Conservation (phyloP, 2,888 invertebrate genomes). For the Rhingia rostrata region DNA sequence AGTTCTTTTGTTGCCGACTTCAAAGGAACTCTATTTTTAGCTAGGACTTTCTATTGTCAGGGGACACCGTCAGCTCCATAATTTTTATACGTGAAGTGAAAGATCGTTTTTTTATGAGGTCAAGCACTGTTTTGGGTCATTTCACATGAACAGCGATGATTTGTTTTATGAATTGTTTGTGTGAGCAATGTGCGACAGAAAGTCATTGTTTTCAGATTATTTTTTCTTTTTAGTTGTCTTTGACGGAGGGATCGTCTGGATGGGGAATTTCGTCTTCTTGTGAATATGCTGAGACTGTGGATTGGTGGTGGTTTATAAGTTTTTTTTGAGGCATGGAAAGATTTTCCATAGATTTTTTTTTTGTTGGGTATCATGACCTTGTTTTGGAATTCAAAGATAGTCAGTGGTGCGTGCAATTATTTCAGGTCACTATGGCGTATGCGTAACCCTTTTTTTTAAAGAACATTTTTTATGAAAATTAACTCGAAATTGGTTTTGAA, state of each 20-base stretch:
- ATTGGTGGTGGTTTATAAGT: no score
- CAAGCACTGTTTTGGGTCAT: conserved; percentile 13
- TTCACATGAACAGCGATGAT: conserved; percentile 4
- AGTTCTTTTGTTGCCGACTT: neutral
- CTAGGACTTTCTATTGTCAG: neutral
- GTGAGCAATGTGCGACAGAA: conserved; percentile 7
- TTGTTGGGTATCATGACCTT: no score
- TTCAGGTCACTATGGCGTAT: no score
- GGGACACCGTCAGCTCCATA: conserved; percentile 3
- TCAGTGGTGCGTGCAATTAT: no score
- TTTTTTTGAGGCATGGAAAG: no score
- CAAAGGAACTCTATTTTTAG: neutral
- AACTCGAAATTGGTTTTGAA: no score
- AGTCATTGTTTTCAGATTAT: neutral
- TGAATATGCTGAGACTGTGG: no score
- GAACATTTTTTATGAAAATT: no score
- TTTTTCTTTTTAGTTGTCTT: neutral
- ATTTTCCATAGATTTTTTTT: no score
- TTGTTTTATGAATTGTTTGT: conserved; percentile 3
- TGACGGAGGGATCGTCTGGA: neutral
- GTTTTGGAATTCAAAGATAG: no score
- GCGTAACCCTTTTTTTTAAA: no score
- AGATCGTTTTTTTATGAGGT: conserved; percentile 24
- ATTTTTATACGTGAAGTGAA: conserved; percentile 17
- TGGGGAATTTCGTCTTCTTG: no score